These are phyloP conservation scores for Zaprionus nigranus DNA, from an alignment of 1,140 invertebrate species.

Conservation along the genomic window DNA sequence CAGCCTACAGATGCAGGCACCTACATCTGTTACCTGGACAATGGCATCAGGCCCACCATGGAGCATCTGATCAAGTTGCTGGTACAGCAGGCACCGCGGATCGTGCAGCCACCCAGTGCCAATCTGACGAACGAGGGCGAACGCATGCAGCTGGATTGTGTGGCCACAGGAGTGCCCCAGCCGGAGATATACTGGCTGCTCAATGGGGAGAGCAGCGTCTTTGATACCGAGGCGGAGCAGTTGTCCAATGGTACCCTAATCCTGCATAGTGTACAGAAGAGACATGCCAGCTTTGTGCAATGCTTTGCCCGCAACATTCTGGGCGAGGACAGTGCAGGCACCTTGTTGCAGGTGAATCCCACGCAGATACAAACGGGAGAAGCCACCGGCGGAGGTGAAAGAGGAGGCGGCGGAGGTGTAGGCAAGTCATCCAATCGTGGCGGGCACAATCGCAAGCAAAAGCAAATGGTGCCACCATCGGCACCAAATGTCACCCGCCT, in stretches of 20 bases:
- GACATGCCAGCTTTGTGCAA: slow-evolving; percentile 94
- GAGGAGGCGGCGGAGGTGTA: neutral
- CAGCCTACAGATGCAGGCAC: slow-evolving; percentile 87
- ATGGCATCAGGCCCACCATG: slow-evolving; percentile 82
- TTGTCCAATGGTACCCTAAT: slow-evolving; percentile 86
- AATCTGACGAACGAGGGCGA: slow-evolving; percentile 88
- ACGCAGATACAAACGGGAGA: slow-evolving; percentile 88
- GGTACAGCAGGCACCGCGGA: slow-evolving; percentile 87
- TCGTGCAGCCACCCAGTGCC: slow-evolving; percentile 86
- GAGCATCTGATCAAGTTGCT: slow-evolving; percentile 85
- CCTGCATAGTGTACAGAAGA: slow-evolving; percentile 89
- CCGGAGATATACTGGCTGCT: slow-evolving; percentile 93
- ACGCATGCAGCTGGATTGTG: slow-evolving; percentile 88
- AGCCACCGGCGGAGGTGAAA: neutral
- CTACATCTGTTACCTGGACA: slow-evolving; percentile 88
- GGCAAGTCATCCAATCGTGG: neutral
- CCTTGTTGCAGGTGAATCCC: slow-evolving; percentile 90
- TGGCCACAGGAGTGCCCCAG: slow-evolving; percentile 88
- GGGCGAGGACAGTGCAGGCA: slow-evolving; percentile 88
- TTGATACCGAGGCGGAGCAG: slow-evolving; percentile 86
- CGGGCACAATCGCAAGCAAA: slow-evolving; percentile 25
- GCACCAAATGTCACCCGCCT: slow-evolving; percentile 93
- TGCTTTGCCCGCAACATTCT: slow-evolving; percentile 93
- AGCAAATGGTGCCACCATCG: slow-evolving; percentile 91
- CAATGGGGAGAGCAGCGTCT: slow-evolving; percentile 89